Conservation (phyloP, 2,113 vertebrate genomes). For the Triplophysa dalaica region DNA sequence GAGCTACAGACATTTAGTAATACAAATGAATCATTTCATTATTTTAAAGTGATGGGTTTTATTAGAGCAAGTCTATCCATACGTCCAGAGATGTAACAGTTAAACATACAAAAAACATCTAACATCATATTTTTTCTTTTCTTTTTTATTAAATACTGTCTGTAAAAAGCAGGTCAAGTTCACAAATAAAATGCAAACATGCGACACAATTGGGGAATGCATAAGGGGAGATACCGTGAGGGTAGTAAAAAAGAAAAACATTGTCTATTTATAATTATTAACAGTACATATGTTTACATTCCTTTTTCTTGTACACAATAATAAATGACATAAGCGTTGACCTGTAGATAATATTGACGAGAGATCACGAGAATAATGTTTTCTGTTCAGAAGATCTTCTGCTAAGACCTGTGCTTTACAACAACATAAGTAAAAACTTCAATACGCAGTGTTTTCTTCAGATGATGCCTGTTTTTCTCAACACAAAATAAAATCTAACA, state of each 20-base stretch:
- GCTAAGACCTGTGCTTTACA: conserved; percentile 68
- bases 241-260: conserved; percentile 76
- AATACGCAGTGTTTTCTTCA: conserved; percentile 56
- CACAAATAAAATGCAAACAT: conserved; percentile 98
- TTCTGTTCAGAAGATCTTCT: conserved; percentile 67
- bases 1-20: neutral
- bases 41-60: conserved; percentile 68
- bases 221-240: conserved; percentile 82
- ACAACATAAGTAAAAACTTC: conserved; percentile 56
- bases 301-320: conserved; percentile 96
- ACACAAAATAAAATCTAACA: conserved; percentile 24
- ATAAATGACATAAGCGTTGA: conserved; percentile 44
- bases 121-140: conserved; percentile 80
- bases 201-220: conserved; percentile 91
- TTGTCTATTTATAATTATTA: conserved; percentile 94
- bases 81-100: conserved; percentile 70
- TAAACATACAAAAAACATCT: conserved; percentile 78
- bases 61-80: conserved; percentile 74
- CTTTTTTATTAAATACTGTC: conserved; percentile 91
- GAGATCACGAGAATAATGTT: conserved; percentile 74
- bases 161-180: conserved; percentile 98
- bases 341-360: conserved; percentile 82
- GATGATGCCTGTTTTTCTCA: conserved; percentile 47
- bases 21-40: conserved; percentile 2
- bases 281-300: conserved; percentile 99